Base-by-base conservation (phyloP, 2,888 invertebrate species). In the Stenodera caucasica region DNA sequence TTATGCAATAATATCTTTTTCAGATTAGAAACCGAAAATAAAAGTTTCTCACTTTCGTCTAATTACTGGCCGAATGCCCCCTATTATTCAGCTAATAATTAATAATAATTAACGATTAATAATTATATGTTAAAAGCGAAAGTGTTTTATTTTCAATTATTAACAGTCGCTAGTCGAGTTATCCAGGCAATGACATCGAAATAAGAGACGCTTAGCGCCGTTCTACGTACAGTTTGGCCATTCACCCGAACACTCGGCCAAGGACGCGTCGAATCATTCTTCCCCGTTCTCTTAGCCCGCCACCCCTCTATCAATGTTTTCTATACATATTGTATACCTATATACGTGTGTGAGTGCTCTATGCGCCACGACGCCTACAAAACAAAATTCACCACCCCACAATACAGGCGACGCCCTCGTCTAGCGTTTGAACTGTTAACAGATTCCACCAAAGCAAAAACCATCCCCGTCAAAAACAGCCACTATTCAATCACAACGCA, bases 221-320 rank as follows among this genome's bases (percentile, higher is more conserved):
- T n/a, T 18, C 33, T 35, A 58, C 49, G 61, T 58, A 61, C 63
- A 63, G 56, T 64, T 57, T 77, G 80, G 77, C 77, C 78, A 78
- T 79, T 80, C 79, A 80, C 78, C 80, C 79, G 78, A 77, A 74
- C 78, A 78, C 72, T 80, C 79, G 80, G 80, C 80, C 78, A 79
- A 80, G 79, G 78, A 78, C 74, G 71, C 2, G 26, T 26, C 26
- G 26, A 26, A 5, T 26, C 26, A 26, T 26, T 26, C 26, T 26
- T 5, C 3, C 26, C 3, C 26, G 5, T 26, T 4, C 26, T 4
- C 2, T 4, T 26, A 26, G 5, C 5, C 26, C 26, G 2, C 5
- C 26, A 26, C 26, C 26, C 26, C 26, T 26, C 5, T 26, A 4
- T n/a, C 29, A n/a, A 15, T 56, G 45, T 29, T 14, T 40, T 40